Evolutionary conservation across 2,888 invertebrate species (phyloP), one percentile per base, ranked within the genome.

Genomic region (Dicyrtomina minuta): DNA sequence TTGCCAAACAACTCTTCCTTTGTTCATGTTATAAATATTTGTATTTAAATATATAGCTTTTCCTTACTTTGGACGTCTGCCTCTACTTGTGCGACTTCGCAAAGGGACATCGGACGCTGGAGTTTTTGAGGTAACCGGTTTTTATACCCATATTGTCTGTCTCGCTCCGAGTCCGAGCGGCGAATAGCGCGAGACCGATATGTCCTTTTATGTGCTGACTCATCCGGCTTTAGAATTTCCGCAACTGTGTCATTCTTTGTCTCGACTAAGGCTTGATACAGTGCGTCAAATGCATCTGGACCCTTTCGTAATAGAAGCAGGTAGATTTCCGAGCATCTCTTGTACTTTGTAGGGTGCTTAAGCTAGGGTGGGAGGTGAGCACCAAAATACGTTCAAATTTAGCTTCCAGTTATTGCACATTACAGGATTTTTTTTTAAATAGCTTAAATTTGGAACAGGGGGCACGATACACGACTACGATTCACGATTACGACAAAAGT

Each of bases 311-410:
- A 27, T 13, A 66, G 20, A 4, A 66, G 26, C 44, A 66, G 24
- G 44, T 66, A 66, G 44, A 66, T 13, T 20, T 62, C 62, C 8
- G 62, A 62, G 17, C 46, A 62, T 49, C 49, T 49, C 33, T 62
- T 33, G 1, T 22, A 27, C 44, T 62, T 62, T 26, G 49, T 46
- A 5, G 62, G 49, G 17, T 49, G 33, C 12, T 20, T n/a, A 24
- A 49, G 22, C 62, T 62, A 17, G 20, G 43, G 5, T 20, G 24
- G 12, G n/a, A n/a, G n/a, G n/a, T n/a, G n/a, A n/a, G n/a, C n/a
- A n/a, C 15, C 43, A 43, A 43, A 43, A 43, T 43, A 10, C 10
- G 15, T 43, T 43, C 43, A 43, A 43, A 43, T 12, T 43, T 15
- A 43, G 10, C 15, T 15, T n/a, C n/a, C n/a, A n/a, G n/a, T n/a